These are phyloP conservation scores for Drosophila nigromelanica DNA, from an alignment of 1,140 invertebrate genomes.

Conservation along the genomic window DNA sequence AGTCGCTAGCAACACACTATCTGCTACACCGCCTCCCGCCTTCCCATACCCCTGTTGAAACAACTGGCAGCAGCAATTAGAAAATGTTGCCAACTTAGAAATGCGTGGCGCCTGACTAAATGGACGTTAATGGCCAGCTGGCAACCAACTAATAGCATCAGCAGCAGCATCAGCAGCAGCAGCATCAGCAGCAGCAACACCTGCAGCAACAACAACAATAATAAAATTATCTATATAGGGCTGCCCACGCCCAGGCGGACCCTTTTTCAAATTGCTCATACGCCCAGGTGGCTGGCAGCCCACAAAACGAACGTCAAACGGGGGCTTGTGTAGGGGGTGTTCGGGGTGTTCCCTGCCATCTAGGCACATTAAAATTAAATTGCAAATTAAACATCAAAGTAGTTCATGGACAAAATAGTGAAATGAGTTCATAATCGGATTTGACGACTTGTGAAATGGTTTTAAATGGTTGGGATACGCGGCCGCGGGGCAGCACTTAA, in stretches of 20 bases:
- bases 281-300: slow-evolving; percentile 58
- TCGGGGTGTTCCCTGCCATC: slow-evolving; percentile 5
- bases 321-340: not conserved
- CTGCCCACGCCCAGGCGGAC: not conserved
- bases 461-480: slow-evolving; percentile 61
- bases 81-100: slow-evolving; percentile 79
- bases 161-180: slow-evolving; percentile 40
- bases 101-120: slow-evolving; percentile 77
- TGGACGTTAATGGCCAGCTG: slow-evolving; percentile 80
- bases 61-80: slow-evolving; percentile 70
- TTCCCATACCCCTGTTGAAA: not conserved
- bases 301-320: too few relatives aligned
- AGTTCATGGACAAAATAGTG: slow-evolving; percentile 60
- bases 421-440: slow-evolving; percentile 82
- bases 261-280: slow-evolving; percentile 62
- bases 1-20: slow-evolving; percentile 42
- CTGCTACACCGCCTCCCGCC: not conserved
- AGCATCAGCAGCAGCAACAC: slow-evolving; percentile 17
- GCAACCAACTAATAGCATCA: slow-evolving; percentile 74
- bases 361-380: slow-evolving; percentile 79
- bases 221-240: slow-evolving; percentile 69
- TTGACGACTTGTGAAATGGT: slow-evolving; percentile 80
- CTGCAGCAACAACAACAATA: slow-evolving; percentile 50
- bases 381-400: slow-evolving; percentile 82
- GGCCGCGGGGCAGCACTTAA: slow-evolving; percentile 3